A percentile compares a stretch with the other conserved stretches of the same genome.
Conservation (phyloP, 1,140 invertebrate species). For the Lamellibrachia luymesi region DNA sequence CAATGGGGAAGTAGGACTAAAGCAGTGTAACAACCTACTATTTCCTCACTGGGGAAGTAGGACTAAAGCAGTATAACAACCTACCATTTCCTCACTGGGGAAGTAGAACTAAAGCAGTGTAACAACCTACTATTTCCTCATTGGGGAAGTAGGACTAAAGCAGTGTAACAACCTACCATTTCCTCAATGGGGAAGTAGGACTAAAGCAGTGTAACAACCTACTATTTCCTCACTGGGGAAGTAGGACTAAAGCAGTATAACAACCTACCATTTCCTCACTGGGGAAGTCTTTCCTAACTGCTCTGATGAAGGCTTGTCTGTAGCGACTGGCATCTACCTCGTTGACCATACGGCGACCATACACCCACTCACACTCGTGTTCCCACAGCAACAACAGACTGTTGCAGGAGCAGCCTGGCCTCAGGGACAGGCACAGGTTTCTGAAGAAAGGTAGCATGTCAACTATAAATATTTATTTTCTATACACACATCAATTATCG, state of each 20-base stretch:
- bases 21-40: no score
- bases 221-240: no score
- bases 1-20: no score
- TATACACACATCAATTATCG: not conserved
- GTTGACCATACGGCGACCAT: conserved; percentile 52
- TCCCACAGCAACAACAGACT: conserved; percentile 54
- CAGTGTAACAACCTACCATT: no score
- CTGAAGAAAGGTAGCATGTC: conserved; percentile 32
- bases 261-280: conserved; percentile 49
- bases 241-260: not conserved
- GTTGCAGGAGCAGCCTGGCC: conserved; percentile 42
- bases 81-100: no score
- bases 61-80: no score
- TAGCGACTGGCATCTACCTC: conserved; percentile 51
- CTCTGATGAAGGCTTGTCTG: conserved; percentile 48
- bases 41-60: no score
- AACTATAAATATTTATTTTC: not conserved
- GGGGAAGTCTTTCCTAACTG: conserved; percentile 53
- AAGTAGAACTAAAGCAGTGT: no score
- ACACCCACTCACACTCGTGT: conserved; percentile 56
- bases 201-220: no score
- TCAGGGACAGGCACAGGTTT: conserved; percentile 52
- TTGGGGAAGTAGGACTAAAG: no score
- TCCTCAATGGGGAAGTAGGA: no score
- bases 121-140: not conserved